Percentiles rank a stretch among this genome's conserved stretches.
These are phyloP conservation scores for Cryptoprocta ferox DNA, from an alignment of 2,797 vertebrate genomes.

Conservation along the genomic window DNA sequence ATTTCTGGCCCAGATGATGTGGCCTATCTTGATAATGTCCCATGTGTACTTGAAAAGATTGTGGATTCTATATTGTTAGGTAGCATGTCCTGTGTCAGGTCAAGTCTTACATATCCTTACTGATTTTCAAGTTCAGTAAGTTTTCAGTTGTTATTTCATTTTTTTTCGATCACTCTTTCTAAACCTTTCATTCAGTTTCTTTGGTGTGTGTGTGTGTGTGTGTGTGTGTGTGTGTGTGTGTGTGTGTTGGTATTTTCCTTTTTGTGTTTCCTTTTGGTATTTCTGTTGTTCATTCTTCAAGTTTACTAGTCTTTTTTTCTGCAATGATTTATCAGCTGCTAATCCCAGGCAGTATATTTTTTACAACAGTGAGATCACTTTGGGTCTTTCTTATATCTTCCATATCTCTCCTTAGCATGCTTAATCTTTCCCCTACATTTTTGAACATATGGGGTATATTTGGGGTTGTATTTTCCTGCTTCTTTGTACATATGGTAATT, in stretches of 20 bases:
- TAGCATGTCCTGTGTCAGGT: neutral
- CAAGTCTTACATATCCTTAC: neutral
- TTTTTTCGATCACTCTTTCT: neutral
- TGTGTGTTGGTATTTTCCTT: neutral
- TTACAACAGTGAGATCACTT: neutral
- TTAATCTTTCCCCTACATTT: neutral
- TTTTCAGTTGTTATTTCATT: neutral
- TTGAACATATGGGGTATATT: neutral
- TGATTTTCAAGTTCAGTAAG: neutral
- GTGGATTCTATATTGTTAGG: neutral
- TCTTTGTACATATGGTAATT: neutral
- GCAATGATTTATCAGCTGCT: neutral
- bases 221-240: neutral
- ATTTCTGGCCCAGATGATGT: neutral
- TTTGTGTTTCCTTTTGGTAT: neutral
- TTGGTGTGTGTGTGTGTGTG: neutral
- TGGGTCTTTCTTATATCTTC: neutral
- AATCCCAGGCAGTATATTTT: neutral
- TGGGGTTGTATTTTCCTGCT: neutral
- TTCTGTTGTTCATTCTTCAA: neutral
- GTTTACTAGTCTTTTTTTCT: neutral
- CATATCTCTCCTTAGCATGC: neutral
- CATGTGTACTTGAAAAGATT: neutral
- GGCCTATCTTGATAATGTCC: neutral
- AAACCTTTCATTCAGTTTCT: neutral